These are phyloP conservation scores for Sinocyclocheilus maitianheensis DNA, from an alignment of 2,113 vertebrate species.

Conservation along the genomic window DNA sequence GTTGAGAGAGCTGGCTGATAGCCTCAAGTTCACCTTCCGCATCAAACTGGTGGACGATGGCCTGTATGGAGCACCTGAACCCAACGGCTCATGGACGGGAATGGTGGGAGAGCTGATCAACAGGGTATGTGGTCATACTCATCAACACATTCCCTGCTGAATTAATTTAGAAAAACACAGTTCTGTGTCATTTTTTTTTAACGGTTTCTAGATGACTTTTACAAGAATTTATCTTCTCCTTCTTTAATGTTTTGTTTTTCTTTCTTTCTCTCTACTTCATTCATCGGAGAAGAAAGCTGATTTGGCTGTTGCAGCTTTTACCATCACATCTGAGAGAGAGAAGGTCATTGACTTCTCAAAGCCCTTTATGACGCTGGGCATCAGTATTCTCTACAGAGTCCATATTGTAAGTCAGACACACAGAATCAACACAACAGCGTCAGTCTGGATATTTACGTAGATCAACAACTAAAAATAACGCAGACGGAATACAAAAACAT, in stretches of 20 bases:
- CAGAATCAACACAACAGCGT: not conserved
- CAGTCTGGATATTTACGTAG: not conserved
- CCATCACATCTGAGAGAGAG: constrained; percentile 90
- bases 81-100: constrained; percentile 92
- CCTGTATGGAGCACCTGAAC: constrained; percentile 85
- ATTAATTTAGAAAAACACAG: not conserved
- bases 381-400: constrained; percentile 89
- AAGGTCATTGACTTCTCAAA: constrained; percentile 95
- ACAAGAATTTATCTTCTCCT: constrained; percentile 27
- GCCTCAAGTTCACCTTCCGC: constrained; percentile 86
- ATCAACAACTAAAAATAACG: not conserved
- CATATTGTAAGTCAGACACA: constrained; percentile 77
- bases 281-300: constrained; percentile 84
- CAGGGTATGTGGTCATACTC: constrained; percentile 72
- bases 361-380: constrained; percentile 90
- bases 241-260: constrained; percentile 15
- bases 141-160: not conserved
- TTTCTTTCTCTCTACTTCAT: not conserved
- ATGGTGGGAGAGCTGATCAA: constrained; percentile 95
- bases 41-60: constrained; percentile 90
- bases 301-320: constrained; percentile 88
- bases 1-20: constrained; percentile 84
- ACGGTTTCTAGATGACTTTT: constrained; percentile 55
- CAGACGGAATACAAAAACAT: not conserved
- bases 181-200: constrained; percentile 56